These are phyloP conservation scores for Marronus borbonicus DNA, from an alignment of 2,888 invertebrate species.

Conservation along the genomic window DNA sequence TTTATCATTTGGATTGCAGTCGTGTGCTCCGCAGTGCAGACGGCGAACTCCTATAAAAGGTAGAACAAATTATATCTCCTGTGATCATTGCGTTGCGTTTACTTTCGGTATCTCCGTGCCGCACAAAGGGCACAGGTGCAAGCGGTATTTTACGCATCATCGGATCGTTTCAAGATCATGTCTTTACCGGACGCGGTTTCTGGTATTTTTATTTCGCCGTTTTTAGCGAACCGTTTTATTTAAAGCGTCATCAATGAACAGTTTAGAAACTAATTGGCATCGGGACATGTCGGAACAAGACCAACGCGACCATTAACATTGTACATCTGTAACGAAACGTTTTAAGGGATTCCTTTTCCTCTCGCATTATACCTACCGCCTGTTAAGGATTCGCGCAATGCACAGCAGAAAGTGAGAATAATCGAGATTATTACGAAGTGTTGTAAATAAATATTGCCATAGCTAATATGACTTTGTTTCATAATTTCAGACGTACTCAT, in stretches of 20 bases:
- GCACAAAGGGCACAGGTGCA: constrained; percentile 56
- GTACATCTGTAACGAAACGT: constrained; percentile 9
- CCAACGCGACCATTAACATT: constrained; percentile 14
- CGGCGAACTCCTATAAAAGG: constrained; percentile 54
- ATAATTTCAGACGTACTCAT: too few relatives aligned
- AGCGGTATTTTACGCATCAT: constrained; percentile 51
- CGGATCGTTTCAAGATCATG: constrained; percentile 48
- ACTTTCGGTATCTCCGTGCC: constrained; percentile 53
- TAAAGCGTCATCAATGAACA: constrained; percentile 41
- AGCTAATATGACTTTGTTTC: too few relatives aligned
- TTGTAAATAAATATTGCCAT: too few relatives aligned
- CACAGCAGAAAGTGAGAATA: too few relatives aligned
- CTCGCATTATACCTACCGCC: too few relatives aligned
- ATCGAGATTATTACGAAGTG: too few relatives aligned
- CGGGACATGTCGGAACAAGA: constrained; percentile 15
- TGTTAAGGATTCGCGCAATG: not conserved
- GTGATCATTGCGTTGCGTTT: constrained; percentile 50
- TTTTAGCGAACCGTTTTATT: constrained; percentile 37
- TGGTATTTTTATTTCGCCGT: constrained; percentile 33
- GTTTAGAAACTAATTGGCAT: constrained; percentile 40
- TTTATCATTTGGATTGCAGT: constrained; percentile 49
- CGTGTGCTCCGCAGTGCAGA: constrained; percentile 53
- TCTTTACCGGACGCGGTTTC: constrained; percentile 46
- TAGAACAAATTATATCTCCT: constrained; percentile 55
- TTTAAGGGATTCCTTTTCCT: not conserved